phyloP scores from a whole-genome alignment of 2,113 vertebrate genomes.

The Strix uralensis region DNA sequence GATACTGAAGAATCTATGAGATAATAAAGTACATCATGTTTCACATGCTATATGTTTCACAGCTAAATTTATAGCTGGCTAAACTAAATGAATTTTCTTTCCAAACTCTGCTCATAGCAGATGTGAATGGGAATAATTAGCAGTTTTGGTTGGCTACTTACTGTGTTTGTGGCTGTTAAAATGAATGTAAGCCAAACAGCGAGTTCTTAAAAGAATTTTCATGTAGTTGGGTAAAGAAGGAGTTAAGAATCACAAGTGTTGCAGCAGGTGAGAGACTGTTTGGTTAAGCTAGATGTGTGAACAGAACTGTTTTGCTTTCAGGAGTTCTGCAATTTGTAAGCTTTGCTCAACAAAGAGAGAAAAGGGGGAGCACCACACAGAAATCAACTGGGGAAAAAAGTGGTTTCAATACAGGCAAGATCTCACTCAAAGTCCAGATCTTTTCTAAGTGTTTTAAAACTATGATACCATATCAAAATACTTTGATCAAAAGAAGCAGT shows the following conservation, averaged over 20 bases:
- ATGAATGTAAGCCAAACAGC: background rate
- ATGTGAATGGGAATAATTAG: background rate
- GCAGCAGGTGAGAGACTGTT: background rate
- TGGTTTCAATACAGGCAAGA: background rate
- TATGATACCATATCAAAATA: background rate
- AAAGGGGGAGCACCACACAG: background rate
- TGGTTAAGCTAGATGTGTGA: background rate
- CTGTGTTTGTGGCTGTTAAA: background rate
- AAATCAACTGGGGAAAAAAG: background rate
- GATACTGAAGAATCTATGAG: background rate
- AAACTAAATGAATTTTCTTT: background rate
- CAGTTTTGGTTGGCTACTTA: background rate
- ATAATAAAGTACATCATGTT: background rate
- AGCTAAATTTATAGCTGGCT: background rate
- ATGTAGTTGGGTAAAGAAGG: background rate
- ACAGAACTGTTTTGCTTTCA: background rate
- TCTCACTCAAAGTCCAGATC: background rate
- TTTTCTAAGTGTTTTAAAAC: background rate
- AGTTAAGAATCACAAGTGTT: background rate
- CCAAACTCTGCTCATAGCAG: background rate
- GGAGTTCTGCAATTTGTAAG: background rate
- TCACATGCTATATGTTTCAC: background rate
- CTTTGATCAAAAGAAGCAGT: background rate
- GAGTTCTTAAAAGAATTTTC: background rate
- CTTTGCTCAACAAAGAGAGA: background rate